Percentiles rank a stretch among this genome's conserved stretches.
These are phyloP conservation scores for Deroptyus accipitrinus DNA, from an alignment of 2,113 vertebrate species.

Conservation along the genomic window DNA sequence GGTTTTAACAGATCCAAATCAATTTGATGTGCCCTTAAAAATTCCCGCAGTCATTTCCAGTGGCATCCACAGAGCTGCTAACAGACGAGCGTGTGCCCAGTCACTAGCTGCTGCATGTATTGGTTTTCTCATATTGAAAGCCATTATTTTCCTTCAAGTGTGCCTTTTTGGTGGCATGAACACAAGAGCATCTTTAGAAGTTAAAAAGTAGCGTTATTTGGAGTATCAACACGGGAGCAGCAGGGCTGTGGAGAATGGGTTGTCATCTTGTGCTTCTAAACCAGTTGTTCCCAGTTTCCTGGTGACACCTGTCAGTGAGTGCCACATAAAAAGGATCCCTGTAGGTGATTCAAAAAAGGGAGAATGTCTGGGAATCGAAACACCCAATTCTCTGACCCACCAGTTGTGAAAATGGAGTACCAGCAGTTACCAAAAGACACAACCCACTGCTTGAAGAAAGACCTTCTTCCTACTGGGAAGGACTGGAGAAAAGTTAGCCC, in stretches of 20 bases:
- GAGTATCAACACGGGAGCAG: background rate
- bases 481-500: background rate
- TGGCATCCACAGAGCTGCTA: slow-evolving; percentile 3
- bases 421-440: background rate
- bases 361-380: background rate
- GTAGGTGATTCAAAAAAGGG: background rate
- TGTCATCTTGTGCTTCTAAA: background rate
- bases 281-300: background rate
- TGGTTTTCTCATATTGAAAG: background rate
- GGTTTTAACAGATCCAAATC: slow-evolving; percentile 53
- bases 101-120: background rate
- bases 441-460: background rate
- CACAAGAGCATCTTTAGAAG: background rate
- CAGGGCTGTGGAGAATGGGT: background rate
- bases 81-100: background rate
- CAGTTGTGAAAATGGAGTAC: background rate
- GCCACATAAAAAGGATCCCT: background rate
- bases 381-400: background rate
- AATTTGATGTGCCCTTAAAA: slow-evolving; percentile 52
- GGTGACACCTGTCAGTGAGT: background rate
- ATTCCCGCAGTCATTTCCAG: slow-evolving; percentile 50
- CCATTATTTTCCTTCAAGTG: background rate
- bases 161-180: background rate
- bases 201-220: background rate
- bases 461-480: background rate